Percentiles rank a stretch among this genome's conserved stretches.
phyloP scores from a whole-genome alignment of 2,113 vertebrate genomes.

The Embiotoca jacksoni region DNA sequence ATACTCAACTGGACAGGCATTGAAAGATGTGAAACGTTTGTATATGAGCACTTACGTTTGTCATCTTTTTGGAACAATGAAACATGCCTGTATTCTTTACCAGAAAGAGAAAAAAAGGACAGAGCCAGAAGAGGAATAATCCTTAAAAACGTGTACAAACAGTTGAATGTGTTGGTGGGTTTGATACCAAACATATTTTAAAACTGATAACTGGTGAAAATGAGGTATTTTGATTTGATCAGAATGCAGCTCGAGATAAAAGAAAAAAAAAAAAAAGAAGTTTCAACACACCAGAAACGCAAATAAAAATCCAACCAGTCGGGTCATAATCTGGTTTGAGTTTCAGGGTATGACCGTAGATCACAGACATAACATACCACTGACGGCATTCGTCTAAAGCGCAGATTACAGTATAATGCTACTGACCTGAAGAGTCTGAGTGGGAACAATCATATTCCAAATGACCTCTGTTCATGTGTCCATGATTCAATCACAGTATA shows the following conservation, averaged over 20 bases:
- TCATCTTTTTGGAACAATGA: not conserved
- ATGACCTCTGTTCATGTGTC: no score
- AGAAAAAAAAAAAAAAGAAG: not conserved
- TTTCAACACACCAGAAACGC: conserved; percentile 40
- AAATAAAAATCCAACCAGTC: conserved; percentile 21
- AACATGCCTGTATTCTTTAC: not conserved
- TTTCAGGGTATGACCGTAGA: conserved; percentile 32
- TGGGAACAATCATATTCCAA: no score
- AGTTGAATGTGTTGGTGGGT: not conserved
- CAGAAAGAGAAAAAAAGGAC: not conserved
- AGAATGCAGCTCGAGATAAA: conserved; percentile 30
- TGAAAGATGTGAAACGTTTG: not conserved
- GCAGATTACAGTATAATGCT: not conserved
- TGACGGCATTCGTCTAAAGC: not conserved
- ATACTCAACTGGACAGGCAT: not conserved
- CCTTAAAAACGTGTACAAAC: not conserved
- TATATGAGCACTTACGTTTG: not conserved
- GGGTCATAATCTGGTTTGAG: conserved; percentile 21
- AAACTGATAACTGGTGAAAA: conserved; percentile 42
- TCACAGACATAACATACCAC: not conserved
- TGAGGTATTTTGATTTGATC: conserved; percentile 7
- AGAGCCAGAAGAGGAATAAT: not conserved
- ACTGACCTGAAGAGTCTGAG: not conserved
- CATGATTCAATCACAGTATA: no score
- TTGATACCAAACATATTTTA: conserved; percentile 52